These are phyloP conservation scores for Ochlodes sylvanus DNA, from an alignment of 2,888 invertebrate genomes.

Conservation along the genomic window DNA sequence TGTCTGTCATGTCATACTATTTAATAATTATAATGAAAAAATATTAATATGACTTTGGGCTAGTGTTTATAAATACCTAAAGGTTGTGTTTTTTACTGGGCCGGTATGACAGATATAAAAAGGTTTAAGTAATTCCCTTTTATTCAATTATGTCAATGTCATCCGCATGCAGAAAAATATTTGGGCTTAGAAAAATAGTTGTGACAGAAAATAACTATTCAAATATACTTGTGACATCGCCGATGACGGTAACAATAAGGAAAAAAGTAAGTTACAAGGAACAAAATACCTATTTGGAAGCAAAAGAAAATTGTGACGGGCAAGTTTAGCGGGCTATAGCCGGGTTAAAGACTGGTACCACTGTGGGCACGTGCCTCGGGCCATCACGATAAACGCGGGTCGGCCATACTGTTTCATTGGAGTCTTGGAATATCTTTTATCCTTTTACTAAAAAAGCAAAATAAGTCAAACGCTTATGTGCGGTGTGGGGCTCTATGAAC, in stretches of 20 bases:
- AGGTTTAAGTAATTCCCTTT: no score
- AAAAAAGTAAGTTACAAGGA: neutral
- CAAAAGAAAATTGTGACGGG: neutral
- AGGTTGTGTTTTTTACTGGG: no score
- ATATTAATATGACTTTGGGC: no score
- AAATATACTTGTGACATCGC: no score
- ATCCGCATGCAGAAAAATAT: no score
- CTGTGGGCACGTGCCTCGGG: conserved; percentile 63
- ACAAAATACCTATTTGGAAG: conserved; percentile 5
- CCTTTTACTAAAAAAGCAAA: conserved; percentile 34
- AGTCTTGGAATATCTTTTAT: conserved; percentile 33
- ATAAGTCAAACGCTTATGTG: conserved; percentile 15
- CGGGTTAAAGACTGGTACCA: conserved; percentile 22
- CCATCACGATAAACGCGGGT: conserved; percentile 71
- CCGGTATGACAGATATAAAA: no score
- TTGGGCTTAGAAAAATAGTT: no score
- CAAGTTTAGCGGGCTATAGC: conserved; percentile 6
- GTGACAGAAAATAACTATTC: no score
- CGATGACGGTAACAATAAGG: neutral
- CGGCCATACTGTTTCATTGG: conserved; percentile 33
- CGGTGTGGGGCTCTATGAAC: conserved; percentile 1
- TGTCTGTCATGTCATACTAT: no score
- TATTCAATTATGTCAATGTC: no score
- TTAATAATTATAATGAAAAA: no score
- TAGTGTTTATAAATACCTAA: no score